Percentiles rank a stretch among this genome's conserved stretches.
These are phyloP conservation scores for Blomia tropicalis DNA, from an alignment of 2,888 invertebrate genomes.

Conservation along the genomic window DNA sequence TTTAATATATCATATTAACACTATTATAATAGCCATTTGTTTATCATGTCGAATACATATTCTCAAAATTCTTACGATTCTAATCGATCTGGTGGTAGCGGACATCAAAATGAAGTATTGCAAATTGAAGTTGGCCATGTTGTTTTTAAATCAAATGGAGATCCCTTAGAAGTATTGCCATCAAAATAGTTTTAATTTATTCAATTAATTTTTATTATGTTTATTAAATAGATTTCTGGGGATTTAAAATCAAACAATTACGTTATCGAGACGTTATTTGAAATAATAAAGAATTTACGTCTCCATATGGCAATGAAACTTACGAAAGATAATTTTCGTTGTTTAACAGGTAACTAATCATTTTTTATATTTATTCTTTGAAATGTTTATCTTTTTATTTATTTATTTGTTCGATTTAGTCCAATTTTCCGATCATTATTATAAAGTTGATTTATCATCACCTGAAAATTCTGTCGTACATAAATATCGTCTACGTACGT, in stretches of 20 bases:
- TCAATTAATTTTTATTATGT: neutral
- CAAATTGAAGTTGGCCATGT: neutral
- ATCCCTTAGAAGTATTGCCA: neutral
- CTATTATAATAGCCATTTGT: too few relatives aligned
- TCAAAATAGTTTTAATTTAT: neutral
- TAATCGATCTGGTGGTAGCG: neutral
- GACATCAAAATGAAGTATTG: neutral
- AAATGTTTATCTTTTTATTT: neutral
- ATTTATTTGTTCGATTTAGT: neutral
- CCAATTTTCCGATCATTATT: constrained; percentile 14
- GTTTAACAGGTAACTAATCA: neutral
- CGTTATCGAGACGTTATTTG: neutral
- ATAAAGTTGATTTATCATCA: neutral
- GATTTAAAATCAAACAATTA: neutral
- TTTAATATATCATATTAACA: too few relatives aligned
- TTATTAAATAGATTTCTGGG: neutral
- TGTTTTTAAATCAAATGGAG: neutral
- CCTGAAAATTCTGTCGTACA: neutral
- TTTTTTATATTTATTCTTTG: neutral
- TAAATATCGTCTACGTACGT: neutral
- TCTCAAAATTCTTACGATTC: neutral
- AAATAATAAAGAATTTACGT: neutral
- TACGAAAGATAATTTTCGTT: neutral
- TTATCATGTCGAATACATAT: neutral
- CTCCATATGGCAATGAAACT: neutral